Percentiles rank a stretch among this genome's conserved stretches.
Conservation (phyloP, 2,797 vertebrate species). For the Pseudochirops corinnae region DNA sequence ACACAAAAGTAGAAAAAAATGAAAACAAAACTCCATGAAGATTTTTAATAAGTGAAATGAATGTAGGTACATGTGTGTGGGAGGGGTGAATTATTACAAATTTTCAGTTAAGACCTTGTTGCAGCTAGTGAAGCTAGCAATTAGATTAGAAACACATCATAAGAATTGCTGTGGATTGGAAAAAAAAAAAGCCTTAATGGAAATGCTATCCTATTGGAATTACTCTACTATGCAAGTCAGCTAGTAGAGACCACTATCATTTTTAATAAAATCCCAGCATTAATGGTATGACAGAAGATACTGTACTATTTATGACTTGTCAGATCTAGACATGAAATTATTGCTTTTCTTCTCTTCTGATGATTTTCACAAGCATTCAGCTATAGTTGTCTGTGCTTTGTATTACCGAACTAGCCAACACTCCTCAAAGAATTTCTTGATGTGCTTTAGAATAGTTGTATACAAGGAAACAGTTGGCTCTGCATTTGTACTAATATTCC, state of each 20-base stretch:
- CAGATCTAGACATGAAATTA: conserved; percentile 49
- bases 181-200: conserved; percentile 31
- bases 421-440: conserved; percentile 43
- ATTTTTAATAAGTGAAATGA: conserved; percentile 27
- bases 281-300: conserved; percentile 48
- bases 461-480: conserved; percentile 21
- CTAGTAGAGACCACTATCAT: conserved; percentile 54
- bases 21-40: not conserved
- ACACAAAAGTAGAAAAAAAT: not conserved
- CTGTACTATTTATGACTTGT: conserved; percentile 51
- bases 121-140: conserved; percentile 51
- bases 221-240: conserved; percentile 35
- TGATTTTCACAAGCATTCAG: conserved; percentile 57
- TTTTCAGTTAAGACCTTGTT: conserved; percentile 47
- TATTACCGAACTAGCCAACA: conserved; percentile 50
- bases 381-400: conserved; percentile 30
- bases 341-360: conserved; percentile 60
- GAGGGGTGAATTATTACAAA: conserved; percentile 40
- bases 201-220: conserved; percentile 56
- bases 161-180: conserved; percentile 42
- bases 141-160: conserved; percentile 46
- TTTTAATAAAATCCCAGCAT: conserved; percentile 64
- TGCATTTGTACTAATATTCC: conserved; percentile 22
- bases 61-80: conserved; percentile 1
- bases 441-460: conserved; percentile 30